Conservation (phyloP, 2,113 vertebrate species). For the Eira barbara region DNA sequence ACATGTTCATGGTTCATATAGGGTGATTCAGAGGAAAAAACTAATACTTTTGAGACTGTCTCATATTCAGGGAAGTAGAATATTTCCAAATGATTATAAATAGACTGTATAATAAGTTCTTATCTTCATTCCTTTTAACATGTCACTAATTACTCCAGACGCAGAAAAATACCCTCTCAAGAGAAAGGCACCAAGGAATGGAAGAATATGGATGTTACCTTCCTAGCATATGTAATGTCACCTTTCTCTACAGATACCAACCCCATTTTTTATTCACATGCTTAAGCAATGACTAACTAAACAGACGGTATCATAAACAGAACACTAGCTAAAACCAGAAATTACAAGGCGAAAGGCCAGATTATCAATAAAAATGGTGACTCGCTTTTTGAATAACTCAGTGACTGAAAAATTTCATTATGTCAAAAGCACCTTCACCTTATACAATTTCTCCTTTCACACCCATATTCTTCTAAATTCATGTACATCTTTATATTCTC, state of each 20-base stretch:
- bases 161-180: conserved; percentile 44
- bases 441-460: conserved; percentile 18
- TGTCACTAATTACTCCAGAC: conserved; percentile 45
- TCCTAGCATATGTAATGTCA: background rate
- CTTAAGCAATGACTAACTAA: conserved; percentile 22
- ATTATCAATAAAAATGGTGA: conserved; percentile 43
- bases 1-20: conserved; percentile 55
- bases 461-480: background rate
- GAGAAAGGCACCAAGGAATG: conserved; percentile 16
- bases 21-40: conserved; percentile 25
- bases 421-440: conserved; percentile 21
- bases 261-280: background rate
- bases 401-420: conserved; percentile 24
- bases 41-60: conserved; percentile 44
- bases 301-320: conserved; percentile 41
- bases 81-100: conserved; percentile 46
- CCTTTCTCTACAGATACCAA: conserved; percentile 20
- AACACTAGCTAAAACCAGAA: conserved; percentile 31
- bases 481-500: background rate
- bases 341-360: conserved; percentile 25
- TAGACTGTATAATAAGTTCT: conserved; percentile 38
- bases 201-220: background rate
- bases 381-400: conserved; percentile 24
- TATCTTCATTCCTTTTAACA: conserved; percentile 33
- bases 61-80: conserved; percentile 9